A percentile compares a stretch with the other conserved stretches of the same genome.
Evolutionary conservation across 1,140 invertebrate species (phyloP).

Genomic region (Trinorchestia longiramus): DNA sequence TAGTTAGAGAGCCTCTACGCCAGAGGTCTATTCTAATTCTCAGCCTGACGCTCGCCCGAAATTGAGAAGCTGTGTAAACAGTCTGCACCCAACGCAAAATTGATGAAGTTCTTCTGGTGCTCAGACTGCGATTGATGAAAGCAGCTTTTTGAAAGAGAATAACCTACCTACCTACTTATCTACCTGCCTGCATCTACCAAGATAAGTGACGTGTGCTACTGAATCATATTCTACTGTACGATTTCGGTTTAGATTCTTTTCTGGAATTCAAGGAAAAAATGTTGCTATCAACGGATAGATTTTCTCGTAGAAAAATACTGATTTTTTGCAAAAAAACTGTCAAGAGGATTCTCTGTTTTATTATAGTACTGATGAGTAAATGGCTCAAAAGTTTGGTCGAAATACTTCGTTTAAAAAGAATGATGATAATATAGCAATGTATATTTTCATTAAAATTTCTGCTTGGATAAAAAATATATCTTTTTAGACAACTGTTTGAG

Average conservation of each 20-base stretch:
- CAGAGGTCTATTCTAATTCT: slow-evolving; percentile 39
- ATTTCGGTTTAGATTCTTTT: not conserved
- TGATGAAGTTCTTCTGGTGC: not conserved
- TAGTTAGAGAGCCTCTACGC: slow-evolving; percentile 46
- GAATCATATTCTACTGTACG: not conserved
- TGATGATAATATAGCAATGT: too few relatives aligned
- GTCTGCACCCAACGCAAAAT: not conserved
- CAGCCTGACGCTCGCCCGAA: not conserved
- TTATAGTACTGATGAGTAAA: too few relatives aligned
- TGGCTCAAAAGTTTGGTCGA: too few relatives aligned
- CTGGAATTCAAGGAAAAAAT: too few relatives aligned
- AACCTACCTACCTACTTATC: not conserved
- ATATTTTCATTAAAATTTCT: too few relatives aligned
- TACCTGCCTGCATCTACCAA: not conserved
- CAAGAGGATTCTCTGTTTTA: too few relatives aligned
- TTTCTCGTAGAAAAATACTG: too few relatives aligned
- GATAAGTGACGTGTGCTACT: not conserved
- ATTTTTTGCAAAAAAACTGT: too few relatives aligned
- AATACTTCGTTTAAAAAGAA: too few relatives aligned
- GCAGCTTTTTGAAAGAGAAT: not conserved
- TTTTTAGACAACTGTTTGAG: too few relatives aligned
- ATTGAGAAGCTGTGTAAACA: slow-evolving; percentile 45
- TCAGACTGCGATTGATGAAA: slow-evolving; percentile 4
- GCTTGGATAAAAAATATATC: too few relatives aligned
- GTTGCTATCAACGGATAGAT: too few relatives aligned